Conservation (phyloP, 2,113 vertebrate species). For the Neotoma lepida region DNA sequence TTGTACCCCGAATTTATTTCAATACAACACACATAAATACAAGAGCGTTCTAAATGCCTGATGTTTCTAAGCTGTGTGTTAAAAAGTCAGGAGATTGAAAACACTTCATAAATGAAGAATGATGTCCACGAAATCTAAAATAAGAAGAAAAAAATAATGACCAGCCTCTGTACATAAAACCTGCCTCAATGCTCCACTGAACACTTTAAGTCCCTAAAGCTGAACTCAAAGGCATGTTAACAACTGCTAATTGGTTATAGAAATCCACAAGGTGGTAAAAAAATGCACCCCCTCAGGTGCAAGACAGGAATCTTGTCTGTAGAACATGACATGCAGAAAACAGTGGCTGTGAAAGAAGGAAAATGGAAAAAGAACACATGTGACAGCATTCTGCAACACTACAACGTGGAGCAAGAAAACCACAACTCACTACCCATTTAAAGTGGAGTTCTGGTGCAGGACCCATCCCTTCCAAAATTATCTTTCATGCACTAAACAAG, state of each 20-base stretch:
- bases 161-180: conserved; percentile 48
- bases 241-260: conserved; percentile 65
- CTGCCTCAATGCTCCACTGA: conserved; percentile 45
- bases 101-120: conserved; percentile 57
- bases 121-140: conserved; percentile 29
- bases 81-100: conserved; percentile 45
- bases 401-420: not conserved
- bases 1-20: conserved; percentile 16
- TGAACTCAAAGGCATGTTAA: conserved; percentile 66
- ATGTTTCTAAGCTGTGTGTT: not conserved
- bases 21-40: not conserved
- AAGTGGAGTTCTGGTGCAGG: conserved; percentile 29
- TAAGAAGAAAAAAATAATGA: conserved; percentile 3
- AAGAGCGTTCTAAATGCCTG: not conserved
- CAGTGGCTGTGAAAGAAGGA: not conserved
- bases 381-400: conserved; percentile 46
- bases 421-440: not conserved
- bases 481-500: conserved; percentile 5
- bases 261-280: not conserved
- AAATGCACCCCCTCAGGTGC: not conserved
- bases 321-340: conserved; percentile 54
- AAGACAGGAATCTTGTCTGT: conserved; percentile 60
- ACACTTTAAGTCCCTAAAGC: conserved; percentile 65
- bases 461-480: conserved; percentile 45
- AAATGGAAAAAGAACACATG: conserved; percentile 30